Conservation (phyloP, 2,888 invertebrate species). For the Anoncus sp. region DNA sequence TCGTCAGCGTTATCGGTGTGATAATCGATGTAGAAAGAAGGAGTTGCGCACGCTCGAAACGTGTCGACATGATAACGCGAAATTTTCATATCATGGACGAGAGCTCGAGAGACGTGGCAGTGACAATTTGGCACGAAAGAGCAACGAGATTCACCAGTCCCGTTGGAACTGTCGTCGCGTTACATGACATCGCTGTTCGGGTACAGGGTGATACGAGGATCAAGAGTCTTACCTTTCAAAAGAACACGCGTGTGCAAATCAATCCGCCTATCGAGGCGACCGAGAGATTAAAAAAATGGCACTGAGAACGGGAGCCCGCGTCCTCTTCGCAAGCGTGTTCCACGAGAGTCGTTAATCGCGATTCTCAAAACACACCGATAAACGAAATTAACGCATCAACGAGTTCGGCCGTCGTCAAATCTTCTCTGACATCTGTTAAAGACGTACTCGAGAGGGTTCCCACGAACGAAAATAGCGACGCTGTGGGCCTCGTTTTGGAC, state of each 20-base stretch:
- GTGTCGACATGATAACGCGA: neutral
- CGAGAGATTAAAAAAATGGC: slow-evolving; percentile 29
- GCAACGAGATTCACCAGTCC: slow-evolving; percentile 15
- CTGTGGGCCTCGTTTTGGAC: no score
- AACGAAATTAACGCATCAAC: no score
- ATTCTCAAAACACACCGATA: no score
- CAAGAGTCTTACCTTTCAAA: slow-evolving; percentile 12
- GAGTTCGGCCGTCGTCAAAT: no score
- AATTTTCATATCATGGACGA: slow-evolving; percentile 29
- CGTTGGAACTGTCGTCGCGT: slow-evolving; percentile 10
- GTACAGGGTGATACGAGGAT: neutral
- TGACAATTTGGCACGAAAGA: slow-evolving; percentile 18
- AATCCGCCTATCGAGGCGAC: slow-evolving; percentile 12
- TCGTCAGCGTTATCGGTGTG: neutral
- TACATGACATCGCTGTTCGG: slow-evolving; percentile 15
- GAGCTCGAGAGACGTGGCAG: slow-evolving; percentile 11
- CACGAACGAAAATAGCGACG: no score
- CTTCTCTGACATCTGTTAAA: no score
- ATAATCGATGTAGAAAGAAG: neutral
- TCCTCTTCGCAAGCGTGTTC: no score
- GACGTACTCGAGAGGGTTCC: no score
- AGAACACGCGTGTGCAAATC: neutral
- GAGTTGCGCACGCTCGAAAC: neutral
- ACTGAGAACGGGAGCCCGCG: neutral
- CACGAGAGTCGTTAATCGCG: no score